Conservation (phyloP, 1,140 invertebrate genomes). For the Triops longicaudatus region DNA sequence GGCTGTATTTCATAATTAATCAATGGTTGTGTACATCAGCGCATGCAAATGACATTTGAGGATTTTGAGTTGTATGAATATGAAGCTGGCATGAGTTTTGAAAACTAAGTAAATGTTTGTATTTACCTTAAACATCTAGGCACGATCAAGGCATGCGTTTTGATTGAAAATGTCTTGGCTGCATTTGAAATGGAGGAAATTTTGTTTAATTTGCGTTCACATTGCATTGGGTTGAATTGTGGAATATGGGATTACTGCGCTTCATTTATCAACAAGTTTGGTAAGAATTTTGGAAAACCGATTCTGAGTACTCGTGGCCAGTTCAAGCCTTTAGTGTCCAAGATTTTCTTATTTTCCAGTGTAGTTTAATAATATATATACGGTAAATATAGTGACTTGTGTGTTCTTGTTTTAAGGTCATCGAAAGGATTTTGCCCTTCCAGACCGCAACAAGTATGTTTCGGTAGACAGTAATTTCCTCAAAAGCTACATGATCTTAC, state of each 20-base stretch:
- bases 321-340: too few relatives aligned
- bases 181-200: slow-evolving; percentile 62
- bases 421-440: slow-evolving; percentile 51
- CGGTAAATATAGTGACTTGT: background rate
- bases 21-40: too few relatives aligned
- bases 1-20: too few relatives aligned
- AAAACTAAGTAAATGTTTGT: too few relatives aligned
- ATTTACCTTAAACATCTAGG: slow-evolving; percentile 35
- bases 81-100: too few relatives aligned
- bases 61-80: too few relatives aligned
- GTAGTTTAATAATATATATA: too few relatives aligned
- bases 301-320: too few relatives aligned
- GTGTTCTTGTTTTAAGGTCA: slow-evolving; percentile 39
- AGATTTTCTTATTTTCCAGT: too few relatives aligned
- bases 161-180: slow-evolving; percentile 63
- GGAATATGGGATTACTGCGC: slow-evolving; percentile 68
- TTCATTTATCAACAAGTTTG: slow-evolving; percentile 60
- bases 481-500: slow-evolving; percentile 51
- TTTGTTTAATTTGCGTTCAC: slow-evolving; percentile 53
- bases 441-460: slow-evolving; percentile 59
- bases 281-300: slow-evolving; percentile 38
- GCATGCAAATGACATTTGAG: too few relatives aligned
- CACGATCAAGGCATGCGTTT: slow-evolving; percentile 59
- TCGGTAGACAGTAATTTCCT: slow-evolving; percentile 56
- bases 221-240: slow-evolving; percentile 62